Evolutionary conservation across 2,797 vertebrate species (phyloP).

Genomic region (Melanotaenia nigrans): DNA sequence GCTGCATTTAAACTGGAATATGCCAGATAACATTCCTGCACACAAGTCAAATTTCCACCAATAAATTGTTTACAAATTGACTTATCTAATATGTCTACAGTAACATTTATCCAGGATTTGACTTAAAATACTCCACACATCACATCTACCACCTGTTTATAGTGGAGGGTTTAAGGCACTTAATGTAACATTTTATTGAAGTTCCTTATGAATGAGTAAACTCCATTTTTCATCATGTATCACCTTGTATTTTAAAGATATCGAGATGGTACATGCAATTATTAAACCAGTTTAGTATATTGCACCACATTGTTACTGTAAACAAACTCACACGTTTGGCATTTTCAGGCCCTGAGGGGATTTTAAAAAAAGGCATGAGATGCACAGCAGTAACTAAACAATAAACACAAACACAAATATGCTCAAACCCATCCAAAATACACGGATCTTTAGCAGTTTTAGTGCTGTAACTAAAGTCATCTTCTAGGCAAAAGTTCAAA

Average conservation of each 20-base stretch:
- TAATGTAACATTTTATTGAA: constrained; percentile 18
- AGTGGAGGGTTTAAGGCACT: constrained; percentile 50
- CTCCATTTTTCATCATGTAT: not conserved
- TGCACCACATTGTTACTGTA: constrained; percentile 40
- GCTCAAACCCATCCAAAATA: constrained; percentile 2
- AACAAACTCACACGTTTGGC: constrained; percentile 48
- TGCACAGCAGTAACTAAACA: constrained; percentile 19
- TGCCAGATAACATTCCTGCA: constrained; percentile 20
- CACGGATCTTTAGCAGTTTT: not conserved
- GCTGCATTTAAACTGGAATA: constrained; percentile 34
- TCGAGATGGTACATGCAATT: constrained; percentile 3
- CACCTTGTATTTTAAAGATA: constrained; percentile 1
- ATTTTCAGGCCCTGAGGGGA: not conserved
- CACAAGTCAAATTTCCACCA: constrained; percentile 4
- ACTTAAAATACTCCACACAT: constrained; percentile 18
- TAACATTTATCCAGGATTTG: constrained; percentile 2
- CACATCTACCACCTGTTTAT: constrained; percentile 11
- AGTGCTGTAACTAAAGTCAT: not conserved
- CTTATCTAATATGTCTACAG: constrained; percentile 2
- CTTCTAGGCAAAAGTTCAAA: not conserved
- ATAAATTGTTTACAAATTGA: constrained; percentile 7
- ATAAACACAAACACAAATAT: constrained; percentile 36
- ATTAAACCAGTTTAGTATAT: constrained; percentile 7
- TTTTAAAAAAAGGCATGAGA: constrained; percentile 14
- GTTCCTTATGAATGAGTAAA: not conserved